These are phyloP conservation scores for Hipparchia sbordonii DNA, from an alignment of 2,888 invertebrate genomes.

Conservation along the genomic window DNA sequence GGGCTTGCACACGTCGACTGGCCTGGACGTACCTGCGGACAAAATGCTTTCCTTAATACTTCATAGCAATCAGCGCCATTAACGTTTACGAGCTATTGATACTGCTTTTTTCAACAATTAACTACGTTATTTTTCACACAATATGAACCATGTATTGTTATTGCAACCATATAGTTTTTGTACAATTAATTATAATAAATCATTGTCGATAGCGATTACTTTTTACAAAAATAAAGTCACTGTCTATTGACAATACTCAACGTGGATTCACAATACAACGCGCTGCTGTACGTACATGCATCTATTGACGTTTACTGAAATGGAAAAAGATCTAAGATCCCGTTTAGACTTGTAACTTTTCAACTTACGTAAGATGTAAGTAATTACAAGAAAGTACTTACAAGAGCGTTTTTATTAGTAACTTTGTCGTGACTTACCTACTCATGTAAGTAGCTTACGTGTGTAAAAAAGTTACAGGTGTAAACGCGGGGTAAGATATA, in stretches of 20 bases:
- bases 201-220: background rate
- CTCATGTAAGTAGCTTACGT: too few species aligned
- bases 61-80: background rate
- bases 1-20: slow-evolving; percentile 39
- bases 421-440: too few species aligned
- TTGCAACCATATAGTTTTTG: background rate
- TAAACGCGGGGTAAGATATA: too few species aligned
- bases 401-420: too few species aligned
- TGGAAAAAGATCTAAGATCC: too few species aligned
- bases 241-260: background rate
- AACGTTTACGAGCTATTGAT: slow-evolving; percentile 17
- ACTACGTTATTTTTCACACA: slow-evolving; percentile 12
- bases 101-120: slow-evolving; percentile 13
- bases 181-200: slow-evolving; percentile 5
- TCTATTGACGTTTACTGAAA: background rate
- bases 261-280: too few species aligned
- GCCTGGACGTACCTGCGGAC: slow-evolving; percentile 50
- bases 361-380: too few species aligned
- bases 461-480: too few species aligned
- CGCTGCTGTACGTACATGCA: too few species aligned
- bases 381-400: too few species aligned
- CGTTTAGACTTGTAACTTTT: too few species aligned
- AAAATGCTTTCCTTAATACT: slow-evolving; percentile 34
- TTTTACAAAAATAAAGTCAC: background rate
- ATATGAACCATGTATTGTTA: slow-evolving; percentile 9